phyloP scores from a whole-genome alignment of 2,113 vertebrate genomes.

The Nerophis lumbriciformis region DNA sequence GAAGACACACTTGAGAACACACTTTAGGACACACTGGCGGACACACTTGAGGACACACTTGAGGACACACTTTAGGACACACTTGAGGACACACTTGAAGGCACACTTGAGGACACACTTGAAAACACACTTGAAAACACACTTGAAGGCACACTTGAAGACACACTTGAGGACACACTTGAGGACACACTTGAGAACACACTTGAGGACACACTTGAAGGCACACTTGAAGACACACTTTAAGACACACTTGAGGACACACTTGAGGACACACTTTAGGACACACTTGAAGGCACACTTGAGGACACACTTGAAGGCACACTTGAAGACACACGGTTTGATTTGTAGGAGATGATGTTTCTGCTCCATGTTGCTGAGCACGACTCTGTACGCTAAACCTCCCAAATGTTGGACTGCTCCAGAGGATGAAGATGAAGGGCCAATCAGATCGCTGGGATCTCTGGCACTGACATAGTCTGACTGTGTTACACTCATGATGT shows the following conservation, averaged over 20 bases:
- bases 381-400: neutral
- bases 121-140: no score
- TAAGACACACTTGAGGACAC: neutral
- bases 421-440: neutral
- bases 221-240: neutral
- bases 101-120: neutral
- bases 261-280: neutral
- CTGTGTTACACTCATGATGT: no score
- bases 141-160: neutral
- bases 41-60: neutral
- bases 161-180: neutral
- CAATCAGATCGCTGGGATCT: neutral
- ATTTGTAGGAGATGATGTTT: conserved; percentile 23
- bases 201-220: neutral
- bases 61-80: no score
- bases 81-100: neutral
- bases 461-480: neutral
- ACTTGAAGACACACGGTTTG: conserved; percentile 25
- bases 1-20: neutral
- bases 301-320: neutral
- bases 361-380: neutral
- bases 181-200: no score
- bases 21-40: no score
- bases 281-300: neutral
- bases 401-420: neutral